Conservation (phyloP, 2,888 invertebrate species). For the Coelopa pilipes region DNA sequence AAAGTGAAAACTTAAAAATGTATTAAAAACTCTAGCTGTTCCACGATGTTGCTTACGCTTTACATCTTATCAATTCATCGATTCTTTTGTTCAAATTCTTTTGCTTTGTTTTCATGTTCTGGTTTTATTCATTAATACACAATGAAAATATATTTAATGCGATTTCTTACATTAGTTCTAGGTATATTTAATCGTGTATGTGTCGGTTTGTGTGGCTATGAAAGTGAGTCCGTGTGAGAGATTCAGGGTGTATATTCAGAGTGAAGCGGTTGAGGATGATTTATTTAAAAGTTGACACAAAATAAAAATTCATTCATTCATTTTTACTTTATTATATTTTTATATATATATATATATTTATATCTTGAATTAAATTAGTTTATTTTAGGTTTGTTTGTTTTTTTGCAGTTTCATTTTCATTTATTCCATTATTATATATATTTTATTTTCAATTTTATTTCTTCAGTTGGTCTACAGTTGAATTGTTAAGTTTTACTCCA, state of each 20-base stretch:
- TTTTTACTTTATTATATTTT: constrained; percentile 32
- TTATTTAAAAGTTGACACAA: constrained; percentile 13
- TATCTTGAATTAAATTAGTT: constrained; percentile 16
- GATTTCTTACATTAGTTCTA: constrained; percentile 34
- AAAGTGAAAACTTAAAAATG: constrained; percentile 18
- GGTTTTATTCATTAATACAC: constrained; percentile 27
- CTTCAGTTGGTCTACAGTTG: constrained; percentile 36
- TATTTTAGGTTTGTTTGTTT: constrained; percentile 15
- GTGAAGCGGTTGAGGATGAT: constrained; percentile 1
- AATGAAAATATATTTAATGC: constrained; percentile 45
- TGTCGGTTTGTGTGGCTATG: constrained; percentile 34
- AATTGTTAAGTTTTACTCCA: constrained; percentile 25
- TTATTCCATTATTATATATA: neutral
- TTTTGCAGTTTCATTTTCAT: constrained; percentile 9
- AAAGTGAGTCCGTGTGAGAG: constrained; percentile 3
- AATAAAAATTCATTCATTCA: constrained; percentile 23
- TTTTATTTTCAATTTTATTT: constrained; percentile 32
- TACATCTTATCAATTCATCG: too few species aligned
- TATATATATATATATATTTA: constrained; percentile 34
- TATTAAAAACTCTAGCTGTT: constrained; percentile 17
- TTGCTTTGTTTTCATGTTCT: constrained; percentile 19
- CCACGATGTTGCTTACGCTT: neutral
- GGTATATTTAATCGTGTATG: constrained; percentile 32
- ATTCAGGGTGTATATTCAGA: constrained; percentile 41
- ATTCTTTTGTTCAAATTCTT: neutral